A percentile compares a stretch with the other conserved stretches of the same genome.
phyloP scores from a whole-genome alignment of 92 coral and sea anemone genomes.

The Porites evermanni region DNA sequence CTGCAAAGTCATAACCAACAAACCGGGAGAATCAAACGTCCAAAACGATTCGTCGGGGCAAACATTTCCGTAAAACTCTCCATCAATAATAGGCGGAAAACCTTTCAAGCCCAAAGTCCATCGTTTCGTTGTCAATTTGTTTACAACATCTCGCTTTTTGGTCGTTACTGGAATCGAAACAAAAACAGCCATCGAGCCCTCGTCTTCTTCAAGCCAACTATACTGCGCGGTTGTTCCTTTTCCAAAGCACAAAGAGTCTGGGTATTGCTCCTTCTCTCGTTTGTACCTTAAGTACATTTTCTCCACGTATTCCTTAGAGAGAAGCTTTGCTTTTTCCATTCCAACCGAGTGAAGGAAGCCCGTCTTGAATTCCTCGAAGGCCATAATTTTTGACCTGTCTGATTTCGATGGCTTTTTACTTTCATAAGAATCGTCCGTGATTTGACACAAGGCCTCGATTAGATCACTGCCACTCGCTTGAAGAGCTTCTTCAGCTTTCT shows the following conservation, averaged over 20 bases:
- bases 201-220: constrained; percentile 88
- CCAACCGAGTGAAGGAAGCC: constrained; percentile 80
- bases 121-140: constrained; percentile 67
- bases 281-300: constrained; percentile 80
- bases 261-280: constrained; percentile 71
- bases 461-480: constrained; percentile 62
- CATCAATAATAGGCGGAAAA: constrained; percentile 68
- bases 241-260: constrained; percentile 71
- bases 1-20: constrained; percentile 82
- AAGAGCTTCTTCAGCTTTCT: constrained; percentile 72
- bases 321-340: constrained; percentile 58
- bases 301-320: constrained; percentile 83
- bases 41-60: constrained; percentile 87
- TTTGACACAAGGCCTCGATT: constrained; percentile 75
- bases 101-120: constrained; percentile 86
- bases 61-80: constrained; percentile 76
- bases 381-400: constrained; percentile 57
- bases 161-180: constrained; percentile 76
- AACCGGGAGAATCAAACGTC: constrained; percentile 89
- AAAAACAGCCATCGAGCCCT: constrained; percentile 79
- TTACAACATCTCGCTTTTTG: constrained; percentile 65
- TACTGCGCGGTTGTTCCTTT: constrained; percentile 75
- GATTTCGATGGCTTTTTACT: constrained; percentile 56
- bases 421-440: constrained; percentile 57
- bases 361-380: constrained; percentile 78